Evolutionary conservation across 2,888 invertebrate species (phyloP).

Genomic region (Macrophya alboannulata): DNA sequence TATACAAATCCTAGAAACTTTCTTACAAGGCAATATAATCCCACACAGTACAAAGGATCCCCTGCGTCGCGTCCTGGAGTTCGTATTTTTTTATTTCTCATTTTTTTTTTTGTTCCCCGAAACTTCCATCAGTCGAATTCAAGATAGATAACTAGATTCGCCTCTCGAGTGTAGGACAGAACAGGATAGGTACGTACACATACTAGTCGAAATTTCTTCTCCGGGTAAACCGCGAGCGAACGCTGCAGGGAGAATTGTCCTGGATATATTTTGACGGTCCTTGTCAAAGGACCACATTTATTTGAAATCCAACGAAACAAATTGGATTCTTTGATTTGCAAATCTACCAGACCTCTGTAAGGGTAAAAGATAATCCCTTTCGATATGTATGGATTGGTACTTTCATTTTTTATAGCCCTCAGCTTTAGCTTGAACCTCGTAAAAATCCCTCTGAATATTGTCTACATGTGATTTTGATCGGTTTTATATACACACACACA

Average conservation of each 20-base stretch:
- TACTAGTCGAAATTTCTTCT: neutral
- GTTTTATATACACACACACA: neutral
- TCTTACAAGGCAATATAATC: neutral
- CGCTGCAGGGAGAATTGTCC: neutral
- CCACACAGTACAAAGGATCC: neutral
- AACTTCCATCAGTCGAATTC: conserved; percentile 33
- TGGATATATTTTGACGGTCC: conserved; percentile 23
- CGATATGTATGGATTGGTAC: conserved; percentile 23
- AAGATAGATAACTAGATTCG: conserved; percentile 16
- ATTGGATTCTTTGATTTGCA: conserved; percentile 54
- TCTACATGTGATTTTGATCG: neutral
- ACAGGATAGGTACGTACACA: neutral
- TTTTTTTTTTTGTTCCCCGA: neutral
- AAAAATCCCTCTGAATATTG: neutral
- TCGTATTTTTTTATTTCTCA: neutral
- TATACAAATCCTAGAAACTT: neutral
- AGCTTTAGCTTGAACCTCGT: neutral
- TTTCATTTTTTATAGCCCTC: neutral
- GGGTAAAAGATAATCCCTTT: conserved; percentile 29
- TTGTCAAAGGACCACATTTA: conserved; percentile 47
- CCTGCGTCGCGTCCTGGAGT: neutral
- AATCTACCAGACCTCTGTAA: neutral
- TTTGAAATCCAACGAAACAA: conserved; percentile 44
- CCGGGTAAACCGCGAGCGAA: neutral
- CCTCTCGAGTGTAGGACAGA: neutral